Percentiles rank a stretch among this genome's conserved stretches.
These are phyloP conservation scores for Pleuronectes platessa DNA, from an alignment of 2,113 vertebrate species.

Conservation along the genomic window DNA sequence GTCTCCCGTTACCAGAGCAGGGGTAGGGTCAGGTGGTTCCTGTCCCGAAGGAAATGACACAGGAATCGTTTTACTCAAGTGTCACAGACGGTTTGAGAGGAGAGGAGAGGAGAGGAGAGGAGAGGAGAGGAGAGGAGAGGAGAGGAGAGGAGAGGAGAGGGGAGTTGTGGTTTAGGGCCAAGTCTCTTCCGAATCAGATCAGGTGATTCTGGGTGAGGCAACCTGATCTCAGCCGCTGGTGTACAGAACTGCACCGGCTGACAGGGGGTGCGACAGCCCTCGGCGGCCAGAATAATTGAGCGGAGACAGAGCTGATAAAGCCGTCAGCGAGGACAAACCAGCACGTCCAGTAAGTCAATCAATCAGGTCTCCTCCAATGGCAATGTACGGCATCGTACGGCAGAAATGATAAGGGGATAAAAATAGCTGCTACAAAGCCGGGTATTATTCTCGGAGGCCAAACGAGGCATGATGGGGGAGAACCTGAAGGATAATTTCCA, in stretches of 20 bases:
- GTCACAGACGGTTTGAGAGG: background rate
- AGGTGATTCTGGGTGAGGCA: slow-evolving; percentile 62
- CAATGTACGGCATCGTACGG: slow-evolving; percentile 10
- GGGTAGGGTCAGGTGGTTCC: slow-evolving; percentile 44
- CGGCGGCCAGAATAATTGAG: slow-evolving; percentile 50
- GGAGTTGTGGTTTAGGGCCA: slow-evolving; percentile 63
- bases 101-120: background rate
- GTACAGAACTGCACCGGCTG: slow-evolving; percentile 43
- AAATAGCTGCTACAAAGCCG: slow-evolving; percentile 52
- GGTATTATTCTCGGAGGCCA: slow-evolving; percentile 31
- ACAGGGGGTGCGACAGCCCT: slow-evolving; percentile 52
- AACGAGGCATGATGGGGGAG: background rate
- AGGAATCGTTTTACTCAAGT: slow-evolving; percentile 49
- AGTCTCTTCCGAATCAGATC: slow-evolving; percentile 77
- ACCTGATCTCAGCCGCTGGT: slow-evolving; percentile 64
- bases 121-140: background rate
- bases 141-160: background rate
- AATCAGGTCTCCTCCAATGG: slow-evolving; percentile 29
- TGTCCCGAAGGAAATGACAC: slow-evolving; percentile 42
- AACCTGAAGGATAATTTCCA: slow-evolving; percentile 5
- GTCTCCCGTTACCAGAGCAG: slow-evolving; percentile 64
- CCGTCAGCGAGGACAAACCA: slow-evolving; percentile 57
- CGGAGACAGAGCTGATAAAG: slow-evolving; percentile 55
- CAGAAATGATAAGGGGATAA: slow-evolving; percentile 22
- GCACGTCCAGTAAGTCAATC: slow-evolving; percentile 42